Evolutionary conservation across 1,140 invertebrate genomes (phyloP), one percentile per base, ranked within the genome.

Genomic region (Chionoecetes opilio): DNA sequence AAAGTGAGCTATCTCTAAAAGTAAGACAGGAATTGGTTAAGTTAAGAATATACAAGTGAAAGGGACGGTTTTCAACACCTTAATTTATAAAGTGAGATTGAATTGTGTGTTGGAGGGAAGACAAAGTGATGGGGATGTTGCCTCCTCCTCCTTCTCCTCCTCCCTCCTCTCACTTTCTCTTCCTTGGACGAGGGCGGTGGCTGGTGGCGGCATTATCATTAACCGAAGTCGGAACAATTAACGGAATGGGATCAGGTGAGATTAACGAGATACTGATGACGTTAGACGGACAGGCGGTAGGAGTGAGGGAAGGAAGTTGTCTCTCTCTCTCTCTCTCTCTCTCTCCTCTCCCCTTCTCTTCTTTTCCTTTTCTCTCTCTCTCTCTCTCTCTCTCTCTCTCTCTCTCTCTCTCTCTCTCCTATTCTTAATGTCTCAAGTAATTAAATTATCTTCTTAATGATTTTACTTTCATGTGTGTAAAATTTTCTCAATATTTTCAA

Each of bases 151-250:
- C 63, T 75, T 21, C 21, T 75, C 63, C 21, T 75, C 63, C 63
- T 75, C 63, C 26, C n/a, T 26, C n/a, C 63, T n/a, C n/a, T 14
- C 41, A 8, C 41, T 14, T 46, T 14, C 41, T 46, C 41, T 14
- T 46, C 41, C 41, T 46, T 14, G 5, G 5, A 5, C 41, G 5
- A 14, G 26, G 63, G 21, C 21, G 21, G 63, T 8, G 63, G 63
- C 63, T 75, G 11, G n/a, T n/a, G 21, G 9, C 63, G 63, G 63
- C 26, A 75, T 75, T 75, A 75, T 75, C 63, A 75, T 75, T 75
- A 75, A 75, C 63, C 63, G 63, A 75, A 75, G 63, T 75, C 63
- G 63, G n/a, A n/a, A 75, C 63, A 75, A 75, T 75, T 75, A 75
- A 75, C 63, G 63, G 63, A 75, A 75, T 75, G 63, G 63, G 63